A percentile compares a stretch with the other conserved stretches of the same genome.
Conservation (phyloP, 2,888 invertebrate species). For the Exocentrus adspersus region DNA sequence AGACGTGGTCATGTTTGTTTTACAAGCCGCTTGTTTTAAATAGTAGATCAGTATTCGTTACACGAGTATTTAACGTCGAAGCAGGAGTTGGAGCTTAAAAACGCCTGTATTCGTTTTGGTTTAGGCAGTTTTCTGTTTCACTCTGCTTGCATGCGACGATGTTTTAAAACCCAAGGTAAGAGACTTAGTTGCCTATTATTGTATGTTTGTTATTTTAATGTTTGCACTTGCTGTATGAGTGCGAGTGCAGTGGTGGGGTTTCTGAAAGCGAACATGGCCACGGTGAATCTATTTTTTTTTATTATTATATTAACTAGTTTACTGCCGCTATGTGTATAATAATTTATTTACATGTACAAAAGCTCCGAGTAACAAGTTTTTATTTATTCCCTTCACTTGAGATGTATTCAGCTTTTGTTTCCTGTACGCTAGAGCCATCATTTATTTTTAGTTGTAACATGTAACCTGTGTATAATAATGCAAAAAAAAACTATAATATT, state of each 20-base stretch:
- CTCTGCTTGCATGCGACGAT: no score
- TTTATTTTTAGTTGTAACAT: slow-evolving; percentile 19
- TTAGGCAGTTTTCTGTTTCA: no score
- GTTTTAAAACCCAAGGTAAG: no score
- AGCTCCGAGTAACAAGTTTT: slow-evolving; percentile 5
- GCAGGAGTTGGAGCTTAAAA: no score
- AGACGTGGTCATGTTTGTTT: slow-evolving; percentile 25
- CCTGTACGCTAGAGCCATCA: slow-evolving; percentile 10
- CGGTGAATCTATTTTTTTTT: slow-evolving; percentile 5
- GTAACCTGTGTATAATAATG: slow-evolving; percentile 7
- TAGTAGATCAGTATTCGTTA: no score
- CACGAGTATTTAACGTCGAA: no score
- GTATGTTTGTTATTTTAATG: no score
- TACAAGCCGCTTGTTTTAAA: not conserved
- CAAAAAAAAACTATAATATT: slow-evolving; percentile 10
- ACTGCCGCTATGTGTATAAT: slow-evolving; percentile 15
- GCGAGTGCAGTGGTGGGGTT: no score
- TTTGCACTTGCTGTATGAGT: no score
- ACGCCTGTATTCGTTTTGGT: no score
- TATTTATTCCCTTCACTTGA: slow-evolving; percentile 23
- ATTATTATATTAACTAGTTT: slow-evolving; percentile 11
- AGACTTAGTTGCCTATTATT: no score
- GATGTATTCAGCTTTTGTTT: slow-evolving; percentile 16
- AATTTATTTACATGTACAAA: slow-evolving; percentile 20
- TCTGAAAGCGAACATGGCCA: slow-evolving; percentile 20